Evolutionary conservation across 2,797 vertebrate genomes (phyloP), one percentile per base, ranked within the genome.

Genomic region (Hipposideros larvatus): DNA sequence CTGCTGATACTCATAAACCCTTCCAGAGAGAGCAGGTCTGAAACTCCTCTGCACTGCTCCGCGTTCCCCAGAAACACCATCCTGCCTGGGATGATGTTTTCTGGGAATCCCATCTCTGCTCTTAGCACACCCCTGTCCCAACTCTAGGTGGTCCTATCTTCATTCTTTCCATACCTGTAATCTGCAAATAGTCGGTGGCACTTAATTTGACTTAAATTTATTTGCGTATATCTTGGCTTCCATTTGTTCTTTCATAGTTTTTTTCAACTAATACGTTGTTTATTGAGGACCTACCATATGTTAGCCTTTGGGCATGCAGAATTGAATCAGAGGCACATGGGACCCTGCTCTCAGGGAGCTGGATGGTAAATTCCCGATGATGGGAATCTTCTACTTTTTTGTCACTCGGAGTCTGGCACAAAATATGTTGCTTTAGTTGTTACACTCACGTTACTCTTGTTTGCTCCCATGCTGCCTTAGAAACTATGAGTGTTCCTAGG

Each of bases 271-370:
- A 51, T 51, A 14, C 24, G 2, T 24, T 53, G 26, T 87, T 90
- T 95, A 46, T 86, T 48, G 43, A 68, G 53, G 34, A 0, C 14
- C 66, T 66, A n/a, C 59, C 3, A 0, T 65, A 5, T 6, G 18
- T 61, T 78, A 79, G 46, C 31, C 26, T 18, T 28, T 46, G 70
- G 53, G 63, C 2, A 2, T 19, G 63, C 24, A 22, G 37, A 59
- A 8, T 18, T 31, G 65, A 66, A 57, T 73, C 63, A 74, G 70
- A 53, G 18, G 48, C 15, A 22, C 82, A 14, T 9, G 43, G 61
- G 68, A 46, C 31, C 68, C 71, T 95, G 55, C 46, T 57, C 68
- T 92, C 55, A 22, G 68, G 65, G 61, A 80, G 26, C 34, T 13
- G 7, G 55, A 21, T 1, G 26, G 31, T 34, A 7, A 15, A 16